A percentile compares a stretch with the other conserved stretches of the same genome.
These are phyloP conservation scores for Botia kubotai DNA, from an alignment of 2,797 vertebrate genomes.

Conservation along the genomic window DNA sequence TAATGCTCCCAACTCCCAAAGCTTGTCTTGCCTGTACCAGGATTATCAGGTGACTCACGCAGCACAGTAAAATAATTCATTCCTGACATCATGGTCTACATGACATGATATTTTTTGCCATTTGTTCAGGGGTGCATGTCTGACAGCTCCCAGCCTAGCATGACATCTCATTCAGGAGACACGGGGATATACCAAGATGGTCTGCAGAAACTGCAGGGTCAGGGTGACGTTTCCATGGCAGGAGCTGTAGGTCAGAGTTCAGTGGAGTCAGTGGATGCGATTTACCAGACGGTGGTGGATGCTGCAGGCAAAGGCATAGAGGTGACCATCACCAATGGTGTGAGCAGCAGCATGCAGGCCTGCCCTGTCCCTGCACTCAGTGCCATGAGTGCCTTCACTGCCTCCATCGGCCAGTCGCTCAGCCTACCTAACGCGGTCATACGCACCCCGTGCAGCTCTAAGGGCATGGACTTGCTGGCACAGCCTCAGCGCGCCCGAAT, in stretches of 20 bases:
- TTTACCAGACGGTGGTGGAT: conserved; percentile 94
- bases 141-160: conserved; percentile 78
- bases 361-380: conserved; percentile 93
- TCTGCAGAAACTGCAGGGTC: conserved; percentile 80
- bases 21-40: conserved; percentile 94
- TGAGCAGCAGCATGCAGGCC: conserved; percentile 86
- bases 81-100: neutral
- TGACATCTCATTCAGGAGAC: conserved; percentile 76
- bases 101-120: neutral
- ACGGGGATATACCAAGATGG: conserved; percentile 79
- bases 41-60: conserved; percentile 88
- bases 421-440: conserved; percentile 86
- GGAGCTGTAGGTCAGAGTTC: conserved; percentile 73
- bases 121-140: conserved; percentile 81
- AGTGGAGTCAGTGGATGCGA: conserved; percentile 88
- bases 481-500: conserved; percentile 70
- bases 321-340: conserved; percentile 90
- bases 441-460: conserved; percentile 80
- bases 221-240: conserved; percentile 69
- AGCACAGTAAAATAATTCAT: neutral
- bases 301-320: conserved; percentile 95
- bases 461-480: conserved; percentile 63
- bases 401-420: conserved; percentile 89
- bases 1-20: conserved; percentile 76
- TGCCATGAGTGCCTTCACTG: conserved; percentile 98